Conservation (phyloP, 2,113 vertebrate genomes). For the Clarias macrocephalus region DNA sequence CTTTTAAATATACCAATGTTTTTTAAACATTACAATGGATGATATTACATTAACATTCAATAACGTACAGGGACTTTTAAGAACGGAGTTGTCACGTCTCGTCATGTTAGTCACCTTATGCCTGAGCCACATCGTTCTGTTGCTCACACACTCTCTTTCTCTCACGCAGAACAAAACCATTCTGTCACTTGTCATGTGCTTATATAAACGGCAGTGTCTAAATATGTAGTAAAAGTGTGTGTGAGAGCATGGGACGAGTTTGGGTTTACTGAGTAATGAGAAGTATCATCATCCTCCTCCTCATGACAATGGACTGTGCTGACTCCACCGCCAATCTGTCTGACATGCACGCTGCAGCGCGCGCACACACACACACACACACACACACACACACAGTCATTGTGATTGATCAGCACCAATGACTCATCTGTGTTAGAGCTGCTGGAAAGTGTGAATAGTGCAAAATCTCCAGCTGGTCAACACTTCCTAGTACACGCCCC, state of each 20-base stretch:
- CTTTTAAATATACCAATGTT: too few species aligned
- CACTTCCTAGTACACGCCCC: neutral
- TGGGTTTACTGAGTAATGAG: constrained; percentile 33
- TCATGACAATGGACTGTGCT: constrained; percentile 43
- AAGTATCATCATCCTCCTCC: constrained; percentile 27
- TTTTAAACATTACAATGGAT: too few species aligned
- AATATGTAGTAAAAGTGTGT: neutral
- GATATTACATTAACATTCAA: too few species aligned
- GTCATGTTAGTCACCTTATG: neutral
- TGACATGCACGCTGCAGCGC: neutral
- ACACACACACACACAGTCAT: neutral
- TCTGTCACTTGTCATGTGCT: neutral
- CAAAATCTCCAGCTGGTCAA: neutral
- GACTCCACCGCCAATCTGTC: constrained; percentile 32
- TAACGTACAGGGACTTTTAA: neutral
- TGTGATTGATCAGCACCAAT: neutral
- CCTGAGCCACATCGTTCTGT: neutral
- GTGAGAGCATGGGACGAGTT: neutral
- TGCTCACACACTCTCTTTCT: neutral
- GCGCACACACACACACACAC: neutral
- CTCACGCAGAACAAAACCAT: neutral
- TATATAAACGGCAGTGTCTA: neutral
- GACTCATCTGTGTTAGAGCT: neutral
- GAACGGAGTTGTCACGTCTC: neutral
- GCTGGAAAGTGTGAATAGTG: neutral